Evolutionary conservation across 1,140 invertebrate genomes (phyloP).

Genomic region (Papilio machaon): DNA sequence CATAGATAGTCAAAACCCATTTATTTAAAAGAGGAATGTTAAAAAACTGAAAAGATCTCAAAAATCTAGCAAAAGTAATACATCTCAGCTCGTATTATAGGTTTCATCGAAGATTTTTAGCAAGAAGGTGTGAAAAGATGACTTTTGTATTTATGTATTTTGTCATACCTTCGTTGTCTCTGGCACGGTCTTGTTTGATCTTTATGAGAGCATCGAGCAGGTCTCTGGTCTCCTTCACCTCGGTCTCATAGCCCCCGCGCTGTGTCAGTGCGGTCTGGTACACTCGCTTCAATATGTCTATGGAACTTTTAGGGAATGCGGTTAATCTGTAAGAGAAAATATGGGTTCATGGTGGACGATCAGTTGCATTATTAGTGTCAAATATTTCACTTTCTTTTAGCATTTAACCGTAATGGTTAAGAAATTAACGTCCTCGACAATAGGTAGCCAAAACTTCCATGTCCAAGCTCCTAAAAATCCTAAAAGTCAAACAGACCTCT

Average conservation of each 20-base stretch:
- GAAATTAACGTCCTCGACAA: no score
- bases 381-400: no score
- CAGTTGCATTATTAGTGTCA: no score
- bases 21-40: not conserved
- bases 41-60: not conserved
- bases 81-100: not conserved
- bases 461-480: not conserved
- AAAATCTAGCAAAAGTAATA: not conserved
- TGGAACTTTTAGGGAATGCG: constrained; percentile 46
- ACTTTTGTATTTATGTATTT: not conserved
- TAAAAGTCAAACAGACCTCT: no score
- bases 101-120: not conserved
- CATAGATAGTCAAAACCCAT: constrained; percentile 11
- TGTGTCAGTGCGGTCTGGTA: constrained; percentile 39
- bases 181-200: constrained; percentile 43
- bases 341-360: no score
- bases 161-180: constrained; percentile 42
- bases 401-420: no score
- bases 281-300: constrained; percentile 42
- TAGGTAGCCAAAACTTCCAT: no score
- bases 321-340: constrained; percentile 40
- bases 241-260: constrained; percentile 42
- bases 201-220: constrained; percentile 50
- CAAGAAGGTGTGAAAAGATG: not conserved
- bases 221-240: constrained; percentile 41